Evolutionary conservation across 2,797 vertebrate genomes (phyloP), one percentile per base, ranked within the genome.

Genomic region (Rhinogobio ventralis): DNA sequence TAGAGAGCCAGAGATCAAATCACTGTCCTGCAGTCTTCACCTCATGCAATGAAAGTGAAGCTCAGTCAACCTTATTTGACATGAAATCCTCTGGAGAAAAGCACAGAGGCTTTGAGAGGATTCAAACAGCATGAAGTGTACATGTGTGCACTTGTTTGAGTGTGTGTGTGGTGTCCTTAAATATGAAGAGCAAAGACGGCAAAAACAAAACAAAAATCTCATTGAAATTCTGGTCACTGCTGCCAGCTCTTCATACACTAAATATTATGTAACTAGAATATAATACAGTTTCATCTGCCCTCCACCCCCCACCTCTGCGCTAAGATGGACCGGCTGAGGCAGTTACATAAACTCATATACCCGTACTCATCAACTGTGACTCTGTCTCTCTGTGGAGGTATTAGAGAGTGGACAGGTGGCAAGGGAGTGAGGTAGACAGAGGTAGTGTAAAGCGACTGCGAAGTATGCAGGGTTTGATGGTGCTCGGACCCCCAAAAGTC

Each of bases 231-330:
- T 78, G 81, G 53, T 86, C 80, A 68, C 51, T 30, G 49, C 30
- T 79, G 83, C 64, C 73, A 77, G 82, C 75, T 67, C 85, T 84
- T 84, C 72, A 88, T 82, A 85, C 76, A 82, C 80, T 64, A 84
- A 85, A 85, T 76, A 85, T 91, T 90, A 90, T 28, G 62, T 89
- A 90, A 91, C 76, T 36, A 49, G 60, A 62, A 74, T 81, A 84
- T 83, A 88, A 84, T 49, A 72, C 42, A 4, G 51, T 25, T 84
- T 79, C 75, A 84, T 84, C 75, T 79, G 83, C 51, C 82, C 73
- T 45, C 69, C 28, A 23, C 28, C 53, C 33, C 67, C 68, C 55
- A 42, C 51, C 67, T 53, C 42, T 75, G 73, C 3, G 7, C 49
- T 68, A 19, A 76, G 62, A 83, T 6, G n/a, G 46, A 55, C 62